Base-by-base conservation (phyloP, 2,888 invertebrate species). In the Aphidius colemani region DNA sequence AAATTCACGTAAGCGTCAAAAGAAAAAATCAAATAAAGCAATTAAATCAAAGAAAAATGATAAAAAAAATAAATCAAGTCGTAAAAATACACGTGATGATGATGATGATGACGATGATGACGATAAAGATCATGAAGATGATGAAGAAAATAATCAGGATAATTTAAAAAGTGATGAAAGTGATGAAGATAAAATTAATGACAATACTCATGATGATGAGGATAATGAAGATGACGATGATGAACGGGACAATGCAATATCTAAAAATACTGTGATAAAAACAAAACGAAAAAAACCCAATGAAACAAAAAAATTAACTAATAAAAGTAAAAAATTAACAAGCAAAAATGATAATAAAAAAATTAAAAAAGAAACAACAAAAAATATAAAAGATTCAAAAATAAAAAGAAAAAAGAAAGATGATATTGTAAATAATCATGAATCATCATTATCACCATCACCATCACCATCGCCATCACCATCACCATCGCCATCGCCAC, bases 41-140 rank as follows among this genome's bases (percentile, higher is more conserved):
- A 72, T 86, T 77, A 70, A 87, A 84, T 67, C 85, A 81, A 66
- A 83, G 83, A 76, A 75, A 66, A 56, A 71, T 6, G 73, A 72
- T 13, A 73, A 68, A 67, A 78, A 72, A 66, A 61, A 61, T 39
- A 79, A 75, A 70, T 75, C 64, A 65, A 56, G 43, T n/a, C 53
- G 67, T 13, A 70, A 68, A 13, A 63, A 60, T 49, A 63, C 66
- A 58, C 63, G 66, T 49, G 40, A 65, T 65, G 58, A 73, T 69
- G 59, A 69, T 66, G 64, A 70, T 68, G 69, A 70, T 48, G 71
- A 73, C 62, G 72, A 72, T 48, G 69, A 70, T 58, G 69, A 67
- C 11, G 67, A 69, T n/a, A n/a, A n/a, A n/a, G n/a, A n/a, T n/a
- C n/a, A n/a, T 18, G 71, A 67, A 44, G 67, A 69, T 6, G 62